Conservation (phyloP, 2,888 invertebrate species). For the Scrobipalpa atriplicella region DNA sequence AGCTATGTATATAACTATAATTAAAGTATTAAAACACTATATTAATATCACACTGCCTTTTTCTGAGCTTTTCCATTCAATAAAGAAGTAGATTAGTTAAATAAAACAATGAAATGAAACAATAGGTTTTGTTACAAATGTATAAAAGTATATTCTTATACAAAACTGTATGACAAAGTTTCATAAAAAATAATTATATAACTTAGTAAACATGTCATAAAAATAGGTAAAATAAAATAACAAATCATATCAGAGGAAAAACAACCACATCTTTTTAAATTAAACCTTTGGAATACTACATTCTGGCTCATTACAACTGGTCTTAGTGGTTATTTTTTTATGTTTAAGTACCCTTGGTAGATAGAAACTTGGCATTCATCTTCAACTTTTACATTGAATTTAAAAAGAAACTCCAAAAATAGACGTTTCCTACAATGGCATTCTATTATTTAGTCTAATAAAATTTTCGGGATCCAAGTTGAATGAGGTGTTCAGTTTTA, state of each 20-base stretch:
- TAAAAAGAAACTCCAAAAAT: no score
- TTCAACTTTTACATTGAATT: no score
- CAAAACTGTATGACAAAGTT: neutral
- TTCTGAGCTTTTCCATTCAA: neutral
- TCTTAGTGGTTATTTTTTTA: no score
- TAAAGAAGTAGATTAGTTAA: neutral
- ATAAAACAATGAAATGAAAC: neutral
- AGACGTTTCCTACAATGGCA: no score
- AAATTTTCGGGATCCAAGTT: no score
- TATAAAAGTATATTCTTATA: slow-evolving; percentile 15
- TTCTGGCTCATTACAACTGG: no score
- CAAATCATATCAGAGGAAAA: neutral
- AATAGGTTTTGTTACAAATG: neutral
- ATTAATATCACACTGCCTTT: neutral
- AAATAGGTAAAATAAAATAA: neutral
- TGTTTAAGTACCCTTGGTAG: no score
- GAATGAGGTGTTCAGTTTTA: no score
- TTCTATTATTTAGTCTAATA: no score
- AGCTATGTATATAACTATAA: slow-evolving; percentile 48
- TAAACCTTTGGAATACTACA: no score
- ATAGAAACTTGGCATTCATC: no score
- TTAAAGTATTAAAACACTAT: slow-evolving; percentile 25
- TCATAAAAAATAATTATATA: slow-evolving; percentile 3
- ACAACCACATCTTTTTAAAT: neutral
- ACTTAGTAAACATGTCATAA: slow-evolving; percentile 3